phyloP scores from a whole-genome alignment of 2,888 invertebrate genomes.

The Hirtodrosophila confusa region DNA sequence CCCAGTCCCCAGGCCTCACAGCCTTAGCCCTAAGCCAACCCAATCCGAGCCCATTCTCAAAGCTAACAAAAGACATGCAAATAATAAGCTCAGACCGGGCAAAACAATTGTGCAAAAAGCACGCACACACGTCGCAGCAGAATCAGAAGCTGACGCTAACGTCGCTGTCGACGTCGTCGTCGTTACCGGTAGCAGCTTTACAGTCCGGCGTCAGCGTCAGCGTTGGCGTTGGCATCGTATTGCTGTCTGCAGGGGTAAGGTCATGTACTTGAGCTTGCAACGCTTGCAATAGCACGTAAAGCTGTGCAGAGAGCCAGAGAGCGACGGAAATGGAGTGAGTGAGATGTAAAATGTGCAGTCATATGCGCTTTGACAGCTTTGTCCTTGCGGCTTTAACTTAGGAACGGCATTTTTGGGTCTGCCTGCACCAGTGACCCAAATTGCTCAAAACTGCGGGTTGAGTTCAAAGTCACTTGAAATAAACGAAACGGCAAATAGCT shows the following conservation, averaged over 20 bases:
- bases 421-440: constrained; percentile 69
- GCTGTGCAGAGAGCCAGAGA: constrained; percentile 25
- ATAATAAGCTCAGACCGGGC: constrained; percentile 57
- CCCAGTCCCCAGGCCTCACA: constrained; percentile 3
- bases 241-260: constrained; percentile 71
- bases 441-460: constrained; percentile 43
- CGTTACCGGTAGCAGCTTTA: constrained; percentile 40
- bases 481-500: constrained; percentile 10
- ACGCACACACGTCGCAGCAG: constrained; percentile 47
- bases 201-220: constrained; percentile 7
- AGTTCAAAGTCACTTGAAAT: constrained; percentile 56
- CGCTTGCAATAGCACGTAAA: constrained; percentile 63
- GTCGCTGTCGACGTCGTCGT: constrained; percentile 12
- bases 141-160: constrained; percentile 17
- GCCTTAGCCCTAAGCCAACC: neutral
- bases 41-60: constrained; percentile 10
- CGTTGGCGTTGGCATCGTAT: constrained; percentile 31
- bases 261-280: constrained; percentile 78
- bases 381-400: constrained; percentile 61
- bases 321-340: constrained; percentile 1
- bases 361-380: constrained; percentile 52
- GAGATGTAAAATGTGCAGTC: constrained; percentile 29
- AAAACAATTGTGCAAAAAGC: constrained; percentile 49
- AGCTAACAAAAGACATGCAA: constrained; percentile 71
- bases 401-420: constrained; percentile 34